These are phyloP conservation scores for Cepphus grylle DNA, from an alignment of 2,113 vertebrate genomes.

Conservation along the genomic window DNA sequence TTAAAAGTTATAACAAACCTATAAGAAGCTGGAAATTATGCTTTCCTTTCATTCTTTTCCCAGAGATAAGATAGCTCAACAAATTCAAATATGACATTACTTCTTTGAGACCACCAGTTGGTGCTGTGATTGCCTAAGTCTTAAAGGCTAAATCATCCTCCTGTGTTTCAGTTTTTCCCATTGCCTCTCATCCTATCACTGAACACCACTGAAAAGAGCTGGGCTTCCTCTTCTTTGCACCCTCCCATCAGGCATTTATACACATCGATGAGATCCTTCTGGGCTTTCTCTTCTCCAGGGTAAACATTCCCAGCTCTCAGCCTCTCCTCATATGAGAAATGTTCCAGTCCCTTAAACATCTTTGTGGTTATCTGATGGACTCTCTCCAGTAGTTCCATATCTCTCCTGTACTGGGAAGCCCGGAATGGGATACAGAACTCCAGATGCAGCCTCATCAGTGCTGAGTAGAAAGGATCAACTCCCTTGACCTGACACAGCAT, in stretches of 20 bases:
- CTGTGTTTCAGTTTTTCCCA: not conserved
- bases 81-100: not conserved
- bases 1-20: not conserved
- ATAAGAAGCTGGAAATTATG: not conserved
- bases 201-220: not conserved
- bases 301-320: not conserved
- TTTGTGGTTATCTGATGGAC: not conserved
- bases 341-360: not conserved
- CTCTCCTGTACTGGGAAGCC: not conserved
- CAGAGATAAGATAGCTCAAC: not conserved
- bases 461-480: not conserved
- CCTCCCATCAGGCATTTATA: not conserved
- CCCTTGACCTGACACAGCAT: not conserved
- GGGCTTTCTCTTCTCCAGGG: not conserved
- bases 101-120: not conserved
- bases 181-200: not conserved
- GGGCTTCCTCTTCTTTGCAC: not conserved
- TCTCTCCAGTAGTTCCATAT: not conserved
- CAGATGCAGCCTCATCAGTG: not conserved
- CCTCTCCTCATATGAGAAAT: not conserved
- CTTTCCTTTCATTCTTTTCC: not conserved
- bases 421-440: not conserved
- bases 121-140: not conserved
- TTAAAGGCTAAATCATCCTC: not conserved
- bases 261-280: not conserved